Evolutionary conservation across 1,140 invertebrate genomes (phyloP), one percentile per base, ranked within the genome.

Genomic region (Cydia strobilella): DNA sequence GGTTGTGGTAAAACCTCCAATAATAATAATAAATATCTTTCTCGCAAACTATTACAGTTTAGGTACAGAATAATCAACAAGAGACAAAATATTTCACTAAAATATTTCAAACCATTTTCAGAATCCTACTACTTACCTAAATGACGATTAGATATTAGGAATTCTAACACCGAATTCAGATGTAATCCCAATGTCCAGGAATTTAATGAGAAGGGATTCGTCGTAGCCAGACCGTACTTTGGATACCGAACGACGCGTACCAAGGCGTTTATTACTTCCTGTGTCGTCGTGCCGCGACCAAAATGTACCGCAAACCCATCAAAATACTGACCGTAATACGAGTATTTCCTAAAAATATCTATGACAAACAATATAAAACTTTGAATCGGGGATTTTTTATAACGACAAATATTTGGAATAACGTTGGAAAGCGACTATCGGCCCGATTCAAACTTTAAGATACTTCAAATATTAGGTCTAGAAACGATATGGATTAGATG

Each of bases 261-360:
- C 76, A 66, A 74, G 76, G 72, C 82, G 78, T 89, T 91, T 88
- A 91, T 83, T 80, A 89, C 85, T 90, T 90, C 87, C 90, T 84
- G 88, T 85, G 85, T 85, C 80, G 83, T 84, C 82, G 79, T 65
- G 69, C 74, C 72, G 77, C 75, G 77, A 80, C 84, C 81, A 79
- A 85, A 82, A 82, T 84, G 78, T 81, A 80, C 76, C 77, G 79
- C 86, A 85, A 84, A 84, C 78, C 74, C 80, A 86, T 88, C 82
- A 87, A 89, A 88, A 84, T 84, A 81, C 75, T 81, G 76, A 78
- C 78, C 75, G 77, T n/a, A n/a, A n/a, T n/a, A n/a, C n/a, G 80
- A 83, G 81, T 80, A 83, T 79, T 75, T 72, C 79, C 82, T 85
- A 86, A 85, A 84, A 86, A 87, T 88, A 89, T 72, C 66, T 62